Base-by-base conservation (phyloP, 2,797 vertebrate species). In the Bovichtus diacanthus region DNA sequence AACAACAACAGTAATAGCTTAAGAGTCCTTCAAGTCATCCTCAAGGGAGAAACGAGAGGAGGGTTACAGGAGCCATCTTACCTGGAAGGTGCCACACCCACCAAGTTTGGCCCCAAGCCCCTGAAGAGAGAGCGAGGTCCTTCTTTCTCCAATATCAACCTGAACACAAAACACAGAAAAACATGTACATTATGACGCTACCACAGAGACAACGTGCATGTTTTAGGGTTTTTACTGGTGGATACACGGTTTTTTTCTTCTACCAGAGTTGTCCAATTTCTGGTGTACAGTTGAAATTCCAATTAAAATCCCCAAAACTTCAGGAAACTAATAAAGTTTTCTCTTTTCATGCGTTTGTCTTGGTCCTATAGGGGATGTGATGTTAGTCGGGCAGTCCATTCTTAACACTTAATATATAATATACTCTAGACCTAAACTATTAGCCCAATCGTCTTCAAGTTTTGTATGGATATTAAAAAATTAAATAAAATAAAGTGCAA, bases 21-120 rank as follows among this genome's bases (percentile, higher is more conserved):
- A 3, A 39, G n/a, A 6, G 15, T 25, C 8, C 15, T 44, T 36
- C 2, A 50, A 9, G 27, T 50, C 16, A 50, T 15, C 41, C 8
- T 46, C 7, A 11, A 7, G 51, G 21, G 2, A 9, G 3, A 34
- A 60, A 43, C n/a, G 27, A 16, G 13, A 39, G 18, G 15, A 56
- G 21, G 16, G 66, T 41, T 11, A 56, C 9, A 12, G 7, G 5
- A 25, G n/a, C n/a, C 1, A 5, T 21, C 82, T 90, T 96, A 99
- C 98, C 98, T 99, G 87, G 98, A 99, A 82, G 98, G 98, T 88
- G 98, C 98, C 88, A 99, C 98, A 0, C 98, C 98, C 70, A 99
- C 97, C 88, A 99, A 91, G 90, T 97, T 99, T 80, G 98, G 98
- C 78, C 98, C 98, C 85, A 99, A 92, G 47, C 98, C 98, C 91